Conservation (phyloP, 2,797 vertebrate species). For the Pristis pectinata region DNA sequence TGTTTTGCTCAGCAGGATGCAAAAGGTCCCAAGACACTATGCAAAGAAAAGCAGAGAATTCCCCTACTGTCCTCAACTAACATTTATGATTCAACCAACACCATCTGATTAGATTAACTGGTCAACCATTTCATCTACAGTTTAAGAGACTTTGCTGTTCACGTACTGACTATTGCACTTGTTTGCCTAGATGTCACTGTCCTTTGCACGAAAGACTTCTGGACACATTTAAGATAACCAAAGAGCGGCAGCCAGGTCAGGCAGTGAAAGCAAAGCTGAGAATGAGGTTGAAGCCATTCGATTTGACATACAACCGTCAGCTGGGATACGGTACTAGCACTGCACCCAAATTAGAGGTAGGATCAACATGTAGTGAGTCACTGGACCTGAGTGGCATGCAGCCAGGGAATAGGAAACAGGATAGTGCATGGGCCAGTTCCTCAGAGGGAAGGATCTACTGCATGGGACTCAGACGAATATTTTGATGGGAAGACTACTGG, state of each 20-base stretch:
- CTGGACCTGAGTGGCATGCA: too few relatives aligned
- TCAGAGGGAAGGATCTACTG: too few relatives aligned
- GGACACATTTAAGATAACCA: background rate
- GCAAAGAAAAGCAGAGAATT: background rate
- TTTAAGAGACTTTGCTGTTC: background rate
- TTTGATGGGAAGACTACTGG: too few relatives aligned
- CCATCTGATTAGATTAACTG: background rate
- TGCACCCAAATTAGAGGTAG: background rate
- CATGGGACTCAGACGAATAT: too few relatives aligned
- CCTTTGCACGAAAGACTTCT: background rate
- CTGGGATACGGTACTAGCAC: background rate
- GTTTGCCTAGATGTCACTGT: background rate
- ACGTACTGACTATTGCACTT: background rate
- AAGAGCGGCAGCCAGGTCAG: too few relatives aligned
- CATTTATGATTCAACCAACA: background rate
- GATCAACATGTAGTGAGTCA: too few relatives aligned
- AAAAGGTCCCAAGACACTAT: background rate
- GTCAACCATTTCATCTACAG: background rate
- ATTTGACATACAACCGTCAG: background rate
- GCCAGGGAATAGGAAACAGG: too few relatives aligned
- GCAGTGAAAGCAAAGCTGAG: background rate
- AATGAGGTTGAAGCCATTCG: background rate
- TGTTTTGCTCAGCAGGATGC: background rate
- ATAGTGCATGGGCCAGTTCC: too few relatives aligned
- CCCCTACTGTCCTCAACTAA: background rate